These are phyloP conservation scores for Argyresthia albistria DNA, from an alignment of 2,888 invertebrate species.

Conservation along the genomic window DNA sequence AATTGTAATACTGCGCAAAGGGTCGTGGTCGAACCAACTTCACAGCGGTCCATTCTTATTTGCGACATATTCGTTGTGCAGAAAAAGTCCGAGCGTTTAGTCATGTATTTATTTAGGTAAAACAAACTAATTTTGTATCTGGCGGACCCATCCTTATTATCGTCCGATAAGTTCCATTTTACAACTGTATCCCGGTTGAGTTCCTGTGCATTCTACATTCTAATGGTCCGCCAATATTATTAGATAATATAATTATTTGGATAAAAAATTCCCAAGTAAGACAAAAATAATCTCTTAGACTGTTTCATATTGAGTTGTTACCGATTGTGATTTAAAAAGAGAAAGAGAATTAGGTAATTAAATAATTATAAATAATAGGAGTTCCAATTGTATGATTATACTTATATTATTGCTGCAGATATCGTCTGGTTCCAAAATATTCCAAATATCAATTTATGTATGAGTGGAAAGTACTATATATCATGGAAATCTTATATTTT, in stretches of 20 bases:
- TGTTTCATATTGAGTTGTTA: slow-evolving; percentile 55
- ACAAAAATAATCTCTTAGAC: slow-evolving; percentile 36
- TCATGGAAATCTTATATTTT: too few species aligned
- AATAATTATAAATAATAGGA: slow-evolving; percentile 68
- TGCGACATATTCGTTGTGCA: too few species aligned
- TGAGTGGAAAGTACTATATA: too few species aligned
- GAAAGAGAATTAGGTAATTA: slow-evolving; percentile 44
- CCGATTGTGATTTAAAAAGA: slow-evolving; percentile 64
- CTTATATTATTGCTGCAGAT: slow-evolving; percentile 51
- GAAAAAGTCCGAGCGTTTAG: slow-evolving; percentile 19
- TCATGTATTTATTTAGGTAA: slow-evolving; percentile 36
- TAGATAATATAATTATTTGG: slow-evolving; percentile 10
- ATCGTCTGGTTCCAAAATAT: slow-evolving; percentile 10
- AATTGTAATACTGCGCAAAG: too few species aligned
- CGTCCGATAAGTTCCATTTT: background rate
- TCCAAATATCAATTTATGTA: slow-evolving; percentile 13
- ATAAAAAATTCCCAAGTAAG: slow-evolving; percentile 6
- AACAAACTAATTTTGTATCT: slow-evolving; percentile 13
- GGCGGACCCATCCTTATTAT: slow-evolving; percentile 17
- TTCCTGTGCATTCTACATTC: background rate
- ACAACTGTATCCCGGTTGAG: too few species aligned
- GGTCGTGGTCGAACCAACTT: too few species aligned
- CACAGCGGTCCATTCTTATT: too few species aligned
- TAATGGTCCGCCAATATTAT: slow-evolving; percentile 11
- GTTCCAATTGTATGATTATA: slow-evolving; percentile 70